A percentile compares a stretch with the other conserved stretches of the same genome.
Evolutionary conservation across 2,888 invertebrate genomes (phyloP).

Genomic region (Leptinotarsa haldemani): DNA sequence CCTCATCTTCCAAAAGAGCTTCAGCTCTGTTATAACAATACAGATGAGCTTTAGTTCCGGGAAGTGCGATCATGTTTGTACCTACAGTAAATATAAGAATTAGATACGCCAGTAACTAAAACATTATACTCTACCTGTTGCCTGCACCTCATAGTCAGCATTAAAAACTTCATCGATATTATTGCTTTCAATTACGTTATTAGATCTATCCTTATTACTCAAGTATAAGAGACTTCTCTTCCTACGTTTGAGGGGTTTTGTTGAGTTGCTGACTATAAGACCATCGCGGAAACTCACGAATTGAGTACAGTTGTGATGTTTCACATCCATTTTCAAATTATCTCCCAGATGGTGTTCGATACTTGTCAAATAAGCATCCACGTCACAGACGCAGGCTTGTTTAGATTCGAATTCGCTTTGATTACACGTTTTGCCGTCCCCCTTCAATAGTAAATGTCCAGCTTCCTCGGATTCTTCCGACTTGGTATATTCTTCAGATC

Average conservation of each 20-base stretch:
- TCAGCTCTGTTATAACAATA: slow-evolving; percentile 46
- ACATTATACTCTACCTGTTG: slow-evolving; percentile 5
- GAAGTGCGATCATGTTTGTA: slow-evolving; percentile 46
- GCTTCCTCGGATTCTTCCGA: slow-evolving; percentile 1
- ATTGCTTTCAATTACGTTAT: slow-evolving; percentile 47
- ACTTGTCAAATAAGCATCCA: slow-evolving; percentile 46
- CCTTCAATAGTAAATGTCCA: slow-evolving; percentile 17
- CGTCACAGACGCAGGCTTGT: slow-evolving; percentile 54
- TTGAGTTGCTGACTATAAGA: slow-evolving; percentile 49
- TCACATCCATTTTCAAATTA: slow-evolving; percentile 35
- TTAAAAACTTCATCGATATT: slow-evolving; percentile 50
- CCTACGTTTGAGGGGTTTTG: slow-evolving; percentile 46
- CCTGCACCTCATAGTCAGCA: slow-evolving; percentile 44
- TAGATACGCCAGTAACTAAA: not conserved
- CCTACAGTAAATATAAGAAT: slow-evolving; percentile 39
- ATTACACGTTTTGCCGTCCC: slow-evolving; percentile 43
- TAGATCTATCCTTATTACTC: slow-evolving; percentile 39
- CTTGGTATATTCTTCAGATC: not conserved
- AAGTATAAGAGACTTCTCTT: slow-evolving; percentile 55
- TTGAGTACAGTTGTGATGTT: slow-evolving; percentile 43
- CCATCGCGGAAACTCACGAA: slow-evolving; percentile 47
- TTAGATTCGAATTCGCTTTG: slow-evolving; percentile 51
- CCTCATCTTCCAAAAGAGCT: slow-evolving; percentile 36
- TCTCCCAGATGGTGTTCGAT: slow-evolving; percentile 36
- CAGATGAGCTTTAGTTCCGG: slow-evolving; percentile 48